phyloP scores from a whole-genome alignment of 2,888 invertebrate species.

The Hirtodrosophila confusa region DNA sequence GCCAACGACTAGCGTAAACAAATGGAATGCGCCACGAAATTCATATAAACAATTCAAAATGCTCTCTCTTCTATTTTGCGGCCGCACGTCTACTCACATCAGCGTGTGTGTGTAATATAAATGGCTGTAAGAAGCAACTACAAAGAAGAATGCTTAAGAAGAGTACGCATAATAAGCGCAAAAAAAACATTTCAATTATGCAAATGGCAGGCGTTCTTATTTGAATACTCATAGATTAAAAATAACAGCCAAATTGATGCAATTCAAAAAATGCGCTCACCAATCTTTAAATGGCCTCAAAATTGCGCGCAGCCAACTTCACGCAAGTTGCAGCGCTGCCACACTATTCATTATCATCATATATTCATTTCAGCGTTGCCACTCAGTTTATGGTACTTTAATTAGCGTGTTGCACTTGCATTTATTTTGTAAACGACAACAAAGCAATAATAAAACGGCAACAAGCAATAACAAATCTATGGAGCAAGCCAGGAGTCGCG shows the following conservation, averaged over 20 bases:
- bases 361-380: too few relatives aligned
- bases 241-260: slow-evolving; percentile 7
- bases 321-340: slow-evolving; percentile 26
- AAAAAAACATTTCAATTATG: slow-evolving; percentile 29
- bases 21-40: slow-evolving; percentile 57
- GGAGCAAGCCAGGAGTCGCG: slow-evolving; percentile 21
- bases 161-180: slow-evolving; percentile 31
- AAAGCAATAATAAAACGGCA: slow-evolving; percentile 35
- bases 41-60: slow-evolving; percentile 63
- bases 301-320: slow-evolving; percentile 39
- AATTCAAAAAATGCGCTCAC: slow-evolving; percentile 21
- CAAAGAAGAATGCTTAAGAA: neutral
- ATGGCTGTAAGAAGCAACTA: slow-evolving; percentile 32
- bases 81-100: slow-evolving; percentile 62
- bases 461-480: slow-evolving; percentile 33
- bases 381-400: too few relatives aligned
- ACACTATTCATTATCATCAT: neutral
- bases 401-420: slow-evolving; percentile 45
- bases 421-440: slow-evolving; percentile 38
- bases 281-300: slow-evolving; percentile 24
- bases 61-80: slow-evolving; percentile 39
- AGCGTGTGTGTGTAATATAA: slow-evolving; percentile 50
- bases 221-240: slow-evolving; percentile 27
- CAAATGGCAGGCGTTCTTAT: slow-evolving; percentile 17
- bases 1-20: slow-evolving; percentile 76